Evolutionary conservation across 1,140 invertebrate genomes (phyloP).

Genomic region (Papilio aristodemus): DNA sequence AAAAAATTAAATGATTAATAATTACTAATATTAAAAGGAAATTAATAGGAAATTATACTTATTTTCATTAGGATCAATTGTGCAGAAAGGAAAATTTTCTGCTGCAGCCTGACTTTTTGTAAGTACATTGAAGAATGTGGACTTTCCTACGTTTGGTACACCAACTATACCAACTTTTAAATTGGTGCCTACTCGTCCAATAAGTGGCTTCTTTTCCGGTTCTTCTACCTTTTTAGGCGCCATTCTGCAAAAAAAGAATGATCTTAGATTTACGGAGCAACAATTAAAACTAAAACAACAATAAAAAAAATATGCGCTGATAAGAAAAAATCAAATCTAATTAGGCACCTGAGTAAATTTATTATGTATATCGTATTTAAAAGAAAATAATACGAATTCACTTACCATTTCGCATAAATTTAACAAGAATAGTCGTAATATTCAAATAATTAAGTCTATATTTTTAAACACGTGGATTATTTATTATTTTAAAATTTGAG

Average conservation of each 20-base stretch:
- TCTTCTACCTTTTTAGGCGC: slow-evolving; percentile 97
- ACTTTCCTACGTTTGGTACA: slow-evolving; percentile 97
- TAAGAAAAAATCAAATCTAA: background rate
- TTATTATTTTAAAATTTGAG: background rate
- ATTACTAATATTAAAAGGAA: slow-evolving; percentile 19
- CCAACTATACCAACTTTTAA: slow-evolving; percentile 98
- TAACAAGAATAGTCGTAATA: background rate
- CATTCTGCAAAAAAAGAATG: slow-evolving; percentile 82
- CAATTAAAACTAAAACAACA: background rate
- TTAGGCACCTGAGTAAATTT: background rate
- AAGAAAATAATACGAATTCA: background rate
- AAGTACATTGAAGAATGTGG: slow-evolving; percentile 99
- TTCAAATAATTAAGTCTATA: background rate
- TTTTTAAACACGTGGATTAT: slow-evolving; percentile 1
- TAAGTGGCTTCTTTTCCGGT: slow-evolving; percentile 93
- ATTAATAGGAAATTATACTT: slow-evolving; percentile 85
- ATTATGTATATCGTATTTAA: background rate
- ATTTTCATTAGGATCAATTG: slow-evolving; percentile 99
- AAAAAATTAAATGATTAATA: too few relatives aligned
- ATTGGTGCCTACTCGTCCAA: slow-evolving; percentile 98
- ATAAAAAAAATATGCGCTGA: background rate
- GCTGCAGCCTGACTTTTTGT: slow-evolving; percentile 97
- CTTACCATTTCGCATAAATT: background rate
- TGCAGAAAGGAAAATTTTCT: slow-evolving; percentile 99
- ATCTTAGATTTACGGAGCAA: background rate